These are phyloP conservation scores for Galeruca laticollis DNA, from an alignment of 2,888 invertebrate species.

Conservation along the genomic window DNA sequence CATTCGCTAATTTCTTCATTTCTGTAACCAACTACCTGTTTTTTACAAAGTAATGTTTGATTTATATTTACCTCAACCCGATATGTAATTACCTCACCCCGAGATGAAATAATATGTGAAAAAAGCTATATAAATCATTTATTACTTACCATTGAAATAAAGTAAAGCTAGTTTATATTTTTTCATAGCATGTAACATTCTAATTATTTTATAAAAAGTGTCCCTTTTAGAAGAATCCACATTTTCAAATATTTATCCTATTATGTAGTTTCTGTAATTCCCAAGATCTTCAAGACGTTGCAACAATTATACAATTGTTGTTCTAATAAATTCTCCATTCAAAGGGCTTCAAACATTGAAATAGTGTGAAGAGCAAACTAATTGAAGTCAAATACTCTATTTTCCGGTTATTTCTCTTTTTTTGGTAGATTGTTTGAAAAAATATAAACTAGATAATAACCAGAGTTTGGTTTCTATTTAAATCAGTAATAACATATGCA, in stretches of 20 bases:
- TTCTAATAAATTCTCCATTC: too few species aligned
- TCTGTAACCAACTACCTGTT: constrained; percentile 12
- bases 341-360: too few species aligned
- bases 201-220: not conserved
- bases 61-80: not conserved
- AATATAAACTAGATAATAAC: constrained; percentile 2
- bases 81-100: not conserved
- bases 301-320: too few species aligned
- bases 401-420: not conserved
- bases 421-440: not conserved
- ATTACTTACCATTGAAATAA: not conserved
- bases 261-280: not conserved
- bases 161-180: not conserved
- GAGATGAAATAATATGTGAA: not conserved
- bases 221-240: too few species aligned
- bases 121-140: not conserved
- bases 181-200: not conserved
- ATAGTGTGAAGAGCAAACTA: too few species aligned
- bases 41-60: not conserved
- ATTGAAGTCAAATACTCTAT: too few species aligned
- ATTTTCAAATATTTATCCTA: too few species aligned
- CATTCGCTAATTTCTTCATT: constrained; percentile 37
- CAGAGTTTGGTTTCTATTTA: not conserved
- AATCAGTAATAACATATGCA: not conserved
- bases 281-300: too few species aligned